Conservation (phyloP, 2,888 invertebrate species). For the Tineola bisselliella region DNA sequence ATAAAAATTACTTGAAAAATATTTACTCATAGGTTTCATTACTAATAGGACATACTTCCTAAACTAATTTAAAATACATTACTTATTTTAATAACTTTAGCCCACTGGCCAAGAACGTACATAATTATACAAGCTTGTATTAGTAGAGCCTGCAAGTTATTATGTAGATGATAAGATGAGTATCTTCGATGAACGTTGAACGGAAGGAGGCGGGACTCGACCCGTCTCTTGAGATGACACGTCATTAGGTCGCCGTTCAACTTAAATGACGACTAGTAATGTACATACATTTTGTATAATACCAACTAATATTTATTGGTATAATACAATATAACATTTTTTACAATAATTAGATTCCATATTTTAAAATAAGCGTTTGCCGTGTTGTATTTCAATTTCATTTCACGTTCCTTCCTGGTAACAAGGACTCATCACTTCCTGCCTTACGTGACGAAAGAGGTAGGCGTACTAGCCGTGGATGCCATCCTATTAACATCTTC, state of each 20-base stretch:
- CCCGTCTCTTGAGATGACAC: conserved; percentile 36
- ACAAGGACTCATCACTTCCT: not conserved
- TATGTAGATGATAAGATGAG: conserved; percentile 8
- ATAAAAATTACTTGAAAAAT: conserved; percentile 61
- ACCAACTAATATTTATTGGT: too few relatives aligned
- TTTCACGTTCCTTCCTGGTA: too few relatives aligned
- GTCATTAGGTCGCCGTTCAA: conserved; percentile 30
- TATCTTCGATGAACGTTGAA: conserved; percentile 20
- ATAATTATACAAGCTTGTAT: not conserved
- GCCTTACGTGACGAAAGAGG: not conserved
- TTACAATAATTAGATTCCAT: too few relatives aligned
- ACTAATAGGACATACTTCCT: too few relatives aligned
- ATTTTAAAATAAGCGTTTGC: too few relatives aligned
- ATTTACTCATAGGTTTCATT: conserved; percentile 43
- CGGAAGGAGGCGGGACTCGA: conserved; percentile 31
- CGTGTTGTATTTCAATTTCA: too few relatives aligned
- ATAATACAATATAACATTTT: too few relatives aligned
- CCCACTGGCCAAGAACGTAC: too few relatives aligned
- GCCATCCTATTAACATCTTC: conserved; percentile 55
- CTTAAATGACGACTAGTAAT: conserved; percentile 6
- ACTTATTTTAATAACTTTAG: too few relatives aligned
- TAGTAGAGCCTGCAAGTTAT: not conserved
- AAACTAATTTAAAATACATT: too few relatives aligned
- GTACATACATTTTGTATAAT: not conserved
- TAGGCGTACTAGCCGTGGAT: conserved; percentile 26